Percentiles rank a stretch among this genome's conserved stretches.
These are phyloP conservation scores for Pteropus rufus DNA, from an alignment of 2,797 vertebrate genomes.

Conservation along the genomic window DNA sequence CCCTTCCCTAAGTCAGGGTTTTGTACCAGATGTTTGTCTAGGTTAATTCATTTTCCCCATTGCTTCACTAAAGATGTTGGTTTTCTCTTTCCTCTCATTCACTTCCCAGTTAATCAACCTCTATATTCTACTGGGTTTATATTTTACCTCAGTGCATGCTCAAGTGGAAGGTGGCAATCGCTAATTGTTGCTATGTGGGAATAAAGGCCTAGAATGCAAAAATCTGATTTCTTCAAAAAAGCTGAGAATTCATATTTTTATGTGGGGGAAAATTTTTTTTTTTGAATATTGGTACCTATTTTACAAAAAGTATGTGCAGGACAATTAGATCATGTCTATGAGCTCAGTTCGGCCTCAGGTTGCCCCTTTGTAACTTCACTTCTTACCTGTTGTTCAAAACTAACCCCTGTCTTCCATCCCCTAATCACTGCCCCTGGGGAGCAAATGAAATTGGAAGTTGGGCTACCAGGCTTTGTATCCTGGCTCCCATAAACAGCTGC, in stretches of 20 bases:
- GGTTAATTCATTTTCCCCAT: not conserved
- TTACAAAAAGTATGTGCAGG: not conserved
- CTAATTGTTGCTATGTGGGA: not conserved
- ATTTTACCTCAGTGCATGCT: not conserved
- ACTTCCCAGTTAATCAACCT: not conserved
- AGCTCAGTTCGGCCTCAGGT: not conserved
- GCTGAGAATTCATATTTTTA: not conserved
- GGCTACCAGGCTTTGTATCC: not conserved
- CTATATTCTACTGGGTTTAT: not conserved
- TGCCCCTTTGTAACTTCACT: not conserved
- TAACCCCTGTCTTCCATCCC: accelerated
- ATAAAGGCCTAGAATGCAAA: not conserved
- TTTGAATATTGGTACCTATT: not conserved
- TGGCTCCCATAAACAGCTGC: not conserved
- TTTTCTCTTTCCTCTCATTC: not conserved
- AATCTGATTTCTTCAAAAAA: not conserved
- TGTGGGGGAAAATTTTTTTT: not conserved
- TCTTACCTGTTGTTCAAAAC: not conserved
- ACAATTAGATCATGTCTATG: not conserved
- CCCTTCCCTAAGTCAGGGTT: not conserved
- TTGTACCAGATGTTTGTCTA: not conserved
- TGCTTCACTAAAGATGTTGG: not conserved
- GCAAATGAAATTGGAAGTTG: not conserved
- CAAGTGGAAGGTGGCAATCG: not conserved
- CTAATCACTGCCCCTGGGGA: not conserved